phyloP scores from a whole-genome alignment of 1,140 invertebrate genomes.

The Drosophila pachea region DNA sequence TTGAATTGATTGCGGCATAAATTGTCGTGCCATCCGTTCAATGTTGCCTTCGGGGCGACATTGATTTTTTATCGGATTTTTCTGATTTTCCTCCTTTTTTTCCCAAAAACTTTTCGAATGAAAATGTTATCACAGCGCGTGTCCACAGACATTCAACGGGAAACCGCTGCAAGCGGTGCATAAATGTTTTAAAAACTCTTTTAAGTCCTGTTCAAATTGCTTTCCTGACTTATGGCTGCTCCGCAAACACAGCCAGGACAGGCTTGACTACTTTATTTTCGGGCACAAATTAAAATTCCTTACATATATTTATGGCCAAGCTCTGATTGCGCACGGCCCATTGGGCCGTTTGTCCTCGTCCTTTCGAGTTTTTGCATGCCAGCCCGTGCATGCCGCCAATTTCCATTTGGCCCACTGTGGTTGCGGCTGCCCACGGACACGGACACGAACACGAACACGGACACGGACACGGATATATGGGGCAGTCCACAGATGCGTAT shows the following conservation, averaged over 20 bases:
- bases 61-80: no score
- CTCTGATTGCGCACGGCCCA: constrained; percentile 20
- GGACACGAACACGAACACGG: neutral
- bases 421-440: constrained; percentile 11
- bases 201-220: neutral
- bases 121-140: constrained; percentile 13
- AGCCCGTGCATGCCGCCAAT: no score
- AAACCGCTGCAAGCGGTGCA: neutral
- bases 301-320: constrained; percentile 29
- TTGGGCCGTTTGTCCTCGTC: constrained; percentile 25
- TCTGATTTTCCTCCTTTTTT: no score
- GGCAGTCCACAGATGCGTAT: constrained; percentile 26
- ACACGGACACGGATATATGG: neutral
- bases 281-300: constrained; percentile 25
- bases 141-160: neutral
- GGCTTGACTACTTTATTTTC: neutral
- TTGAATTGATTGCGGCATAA: constrained; percentile 62
- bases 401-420: constrained; percentile 3
- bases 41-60: neutral
- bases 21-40: constrained; percentile 49
- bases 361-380: constrained; percentile 55
- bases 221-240: neutral
- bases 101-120: neutral
- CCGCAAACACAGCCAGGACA: neutral
- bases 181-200: constrained; percentile 1